phyloP scores from a whole-genome alignment of 2,888 invertebrate species.

The Nasonia oneida region DNA sequence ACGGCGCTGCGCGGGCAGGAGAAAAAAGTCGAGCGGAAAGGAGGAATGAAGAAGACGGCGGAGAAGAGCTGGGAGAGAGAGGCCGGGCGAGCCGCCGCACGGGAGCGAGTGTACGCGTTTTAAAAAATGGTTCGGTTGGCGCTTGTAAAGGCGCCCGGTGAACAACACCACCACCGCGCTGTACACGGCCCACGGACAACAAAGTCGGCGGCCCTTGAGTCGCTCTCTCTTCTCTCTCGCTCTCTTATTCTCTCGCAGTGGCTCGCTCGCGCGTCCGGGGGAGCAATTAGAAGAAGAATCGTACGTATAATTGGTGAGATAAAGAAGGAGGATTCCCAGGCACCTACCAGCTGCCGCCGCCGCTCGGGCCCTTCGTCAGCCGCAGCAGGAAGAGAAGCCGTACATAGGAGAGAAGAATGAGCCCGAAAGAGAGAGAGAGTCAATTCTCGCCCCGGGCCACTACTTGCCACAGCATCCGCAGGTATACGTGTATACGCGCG shows the following conservation, averaged over 20 bases:
- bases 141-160: constrained; percentile 29
- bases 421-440: background rate
- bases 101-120: constrained; percentile 4
- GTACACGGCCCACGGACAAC: background rate
- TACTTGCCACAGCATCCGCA: constrained; percentile 40
- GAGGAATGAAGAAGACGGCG: constrained; percentile 21
- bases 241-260: constrained; percentile 16
- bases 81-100: background rate
- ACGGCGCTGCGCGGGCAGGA: background rate
- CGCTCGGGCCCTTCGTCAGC: constrained; percentile 37
- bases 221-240: background rate
- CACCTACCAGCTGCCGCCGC: constrained; percentile 75
- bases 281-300: constrained; percentile 75
- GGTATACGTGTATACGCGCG: constrained; percentile 31
- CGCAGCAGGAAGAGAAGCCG: background rate
- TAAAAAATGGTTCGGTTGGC: constrained; percentile 36
- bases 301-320: constrained; percentile 77
- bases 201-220: background rate
- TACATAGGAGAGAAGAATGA: constrained; percentile 6
- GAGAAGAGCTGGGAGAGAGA: background rate
- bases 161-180: background rate
- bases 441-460: constrained; percentile 35
- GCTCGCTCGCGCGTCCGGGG: constrained; percentile 59
- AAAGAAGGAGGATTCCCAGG: constrained; percentile 76
- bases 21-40: constrained; percentile 5